Percentiles rank a stretch among this genome's conserved stretches.
phyloP scores from a whole-genome alignment of 1,140 invertebrate species.

The Drosophila parabipectinata region DNA sequence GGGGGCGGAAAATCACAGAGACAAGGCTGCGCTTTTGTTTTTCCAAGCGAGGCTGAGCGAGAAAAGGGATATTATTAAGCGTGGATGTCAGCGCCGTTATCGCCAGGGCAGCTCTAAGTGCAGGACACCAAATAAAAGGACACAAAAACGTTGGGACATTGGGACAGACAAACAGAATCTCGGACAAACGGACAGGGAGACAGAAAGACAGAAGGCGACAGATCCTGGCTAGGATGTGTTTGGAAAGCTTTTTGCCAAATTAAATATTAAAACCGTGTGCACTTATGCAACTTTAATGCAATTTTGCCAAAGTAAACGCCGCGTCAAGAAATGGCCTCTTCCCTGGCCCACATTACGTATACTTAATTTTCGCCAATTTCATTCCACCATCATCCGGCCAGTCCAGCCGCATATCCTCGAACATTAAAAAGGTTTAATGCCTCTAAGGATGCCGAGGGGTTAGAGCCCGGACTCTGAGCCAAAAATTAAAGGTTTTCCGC shows the following conservation, averaged over 20 bases:
- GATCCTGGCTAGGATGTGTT: slow-evolving; percentile 44
- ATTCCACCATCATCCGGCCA: slow-evolving; percentile 9
- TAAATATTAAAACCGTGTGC: slow-evolving; percentile 83
- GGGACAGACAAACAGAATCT: slow-evolving; percentile 20
- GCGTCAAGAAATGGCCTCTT: slow-evolving; percentile 37
- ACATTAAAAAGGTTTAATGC: slow-evolving; percentile 79
- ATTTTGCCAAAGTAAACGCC: slow-evolving; percentile 76
- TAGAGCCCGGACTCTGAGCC: neutral
- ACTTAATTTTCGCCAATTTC: slow-evolving; percentile 59
- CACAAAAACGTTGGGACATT: slow-evolving; percentile 11
- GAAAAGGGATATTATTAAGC: slow-evolving; percentile 79
- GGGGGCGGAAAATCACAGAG: slow-evolving; percentile 40
- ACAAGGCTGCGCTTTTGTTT: slow-evolving; percentile 73
- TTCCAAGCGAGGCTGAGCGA: slow-evolving; percentile 44
- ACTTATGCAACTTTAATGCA: slow-evolving; percentile 83
- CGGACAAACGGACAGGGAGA: slow-evolving; percentile 17
- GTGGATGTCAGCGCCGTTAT: slow-evolving; percentile 76
- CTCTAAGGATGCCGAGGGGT: slow-evolving; percentile 56
- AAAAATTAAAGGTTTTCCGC: slow-evolving; percentile 61
- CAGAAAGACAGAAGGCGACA: slow-evolving; percentile 3
- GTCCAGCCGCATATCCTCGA: slow-evolving; percentile 38
- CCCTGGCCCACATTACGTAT: slow-evolving; percentile 45
- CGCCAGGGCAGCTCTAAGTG: slow-evolving; percentile 62
- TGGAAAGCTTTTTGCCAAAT: slow-evolving; percentile 81
- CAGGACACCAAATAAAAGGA: slow-evolving; percentile 51